phyloP scores from a whole-genome alignment of 2,113 vertebrate species.

The Furnarius figulus region DNA sequence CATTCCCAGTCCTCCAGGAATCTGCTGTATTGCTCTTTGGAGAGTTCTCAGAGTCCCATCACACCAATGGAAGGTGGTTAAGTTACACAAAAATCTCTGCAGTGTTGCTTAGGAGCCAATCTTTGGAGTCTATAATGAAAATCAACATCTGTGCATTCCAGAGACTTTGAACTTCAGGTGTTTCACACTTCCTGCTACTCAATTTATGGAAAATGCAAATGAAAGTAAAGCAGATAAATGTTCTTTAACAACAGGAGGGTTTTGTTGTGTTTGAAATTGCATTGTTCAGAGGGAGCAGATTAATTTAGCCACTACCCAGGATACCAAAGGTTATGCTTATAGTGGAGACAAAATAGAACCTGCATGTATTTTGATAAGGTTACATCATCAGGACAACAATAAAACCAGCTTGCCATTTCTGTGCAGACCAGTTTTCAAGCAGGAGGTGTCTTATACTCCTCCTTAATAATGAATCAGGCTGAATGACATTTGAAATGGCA shows the following conservation, averaged over 20 bases:
- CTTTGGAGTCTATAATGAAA: constrained; percentile 31
- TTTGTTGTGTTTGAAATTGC: constrained; percentile 46
- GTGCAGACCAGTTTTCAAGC: constrained; percentile 31
- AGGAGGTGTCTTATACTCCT: constrained; percentile 55
- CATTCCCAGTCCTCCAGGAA: constrained; percentile 23
- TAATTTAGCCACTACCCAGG: constrained; percentile 63
- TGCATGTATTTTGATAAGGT: constrained; percentile 12
- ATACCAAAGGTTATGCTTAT: constrained; percentile 51
- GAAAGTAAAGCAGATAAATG: constrained; percentile 62
- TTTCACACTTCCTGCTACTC: constrained; percentile 70
- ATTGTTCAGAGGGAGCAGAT: constrained; percentile 33
- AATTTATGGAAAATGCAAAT: constrained; percentile 71
- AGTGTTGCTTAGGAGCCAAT: constrained; percentile 22
- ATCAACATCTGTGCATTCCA: constrained; percentile 41
- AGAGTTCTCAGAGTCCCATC: constrained; percentile 32
- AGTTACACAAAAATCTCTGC: constrained; percentile 56
- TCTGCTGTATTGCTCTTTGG: not conserved
- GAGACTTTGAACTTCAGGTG: constrained; percentile 72
- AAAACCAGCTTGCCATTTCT: constrained; percentile 42
- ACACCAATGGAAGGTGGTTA: constrained; percentile 21
- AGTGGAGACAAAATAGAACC: constrained; percentile 45
- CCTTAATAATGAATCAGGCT: constrained; percentile 66
- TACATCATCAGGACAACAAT: not conserved
- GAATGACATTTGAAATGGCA: constrained; percentile 74
- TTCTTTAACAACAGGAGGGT: constrained; percentile 58